phyloP scores from a whole-genome alignment of 1,140 invertebrate species.

The Caenorhabditis tropicalis region DNA sequence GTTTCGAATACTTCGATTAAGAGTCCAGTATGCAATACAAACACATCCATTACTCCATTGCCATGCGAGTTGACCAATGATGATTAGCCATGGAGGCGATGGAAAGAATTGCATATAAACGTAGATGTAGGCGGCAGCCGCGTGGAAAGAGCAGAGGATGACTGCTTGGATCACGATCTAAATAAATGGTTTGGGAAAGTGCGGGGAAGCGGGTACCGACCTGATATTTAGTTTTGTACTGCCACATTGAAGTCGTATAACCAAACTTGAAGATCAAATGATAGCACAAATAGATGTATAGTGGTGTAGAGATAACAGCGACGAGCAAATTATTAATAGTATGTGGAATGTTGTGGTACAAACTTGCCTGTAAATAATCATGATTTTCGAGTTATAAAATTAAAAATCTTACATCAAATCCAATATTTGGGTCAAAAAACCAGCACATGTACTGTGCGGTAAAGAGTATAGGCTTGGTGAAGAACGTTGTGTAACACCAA shows the following conservation, averaged over 20 bases:
- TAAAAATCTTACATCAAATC: neutral
- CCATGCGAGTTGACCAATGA: conserved; percentile 50
- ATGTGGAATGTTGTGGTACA: neutral
- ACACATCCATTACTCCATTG: conserved; percentile 46
- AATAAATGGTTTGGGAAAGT: neutral
- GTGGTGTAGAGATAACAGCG: neutral
- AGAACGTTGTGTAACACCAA: neutral
- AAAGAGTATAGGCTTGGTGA: conserved; percentile 10
- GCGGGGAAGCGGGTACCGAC: neutral
- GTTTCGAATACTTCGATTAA: neutral
- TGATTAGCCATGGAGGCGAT: conserved; percentile 36
- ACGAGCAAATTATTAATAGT: neutral
- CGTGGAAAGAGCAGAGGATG: conserved; percentile 44
- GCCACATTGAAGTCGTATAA: neutral
- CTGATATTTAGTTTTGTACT: conserved; percentile 12
- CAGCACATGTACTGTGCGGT: neutral
- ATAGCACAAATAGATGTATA: neutral
- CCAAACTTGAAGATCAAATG: neutral
- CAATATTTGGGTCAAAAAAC: conserved; percentile 4
- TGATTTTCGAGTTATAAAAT: neutral
- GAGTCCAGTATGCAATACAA: conserved; percentile 1
- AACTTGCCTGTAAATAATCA: neutral
- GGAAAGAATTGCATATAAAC: conserved; percentile 55
- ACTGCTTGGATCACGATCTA: conserved; percentile 26
- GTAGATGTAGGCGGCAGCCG: conserved; percentile 49